phyloP scores from a whole-genome alignment of 2,888 invertebrate genomes.

The Drosophila merina region DNA sequence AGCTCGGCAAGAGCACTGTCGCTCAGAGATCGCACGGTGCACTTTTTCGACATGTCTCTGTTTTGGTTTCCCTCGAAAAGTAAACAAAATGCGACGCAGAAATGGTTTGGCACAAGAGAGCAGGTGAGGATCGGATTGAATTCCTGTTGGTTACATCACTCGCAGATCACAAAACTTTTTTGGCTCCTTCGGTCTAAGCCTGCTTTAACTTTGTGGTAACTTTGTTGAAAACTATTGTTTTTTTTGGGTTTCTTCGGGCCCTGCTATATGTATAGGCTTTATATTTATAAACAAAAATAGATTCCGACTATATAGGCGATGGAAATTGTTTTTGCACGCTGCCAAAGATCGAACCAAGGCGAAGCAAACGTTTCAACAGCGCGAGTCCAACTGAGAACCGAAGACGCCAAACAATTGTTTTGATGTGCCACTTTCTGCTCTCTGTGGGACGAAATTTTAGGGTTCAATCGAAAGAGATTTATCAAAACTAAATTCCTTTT shows the following conservation, averaged over 20 bases:
- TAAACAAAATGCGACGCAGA: slow-evolving; percentile 69
- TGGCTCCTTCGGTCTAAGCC: background rate
- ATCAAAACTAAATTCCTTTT: background rate
- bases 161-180: background rate
- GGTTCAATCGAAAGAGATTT: too few relatives aligned
- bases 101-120: slow-evolving; percentile 5
- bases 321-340: slow-evolving; percentile 28
- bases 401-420: slow-evolving; percentile 50
- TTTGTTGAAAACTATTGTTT: background rate
- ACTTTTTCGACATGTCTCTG: slow-evolving; percentile 87
- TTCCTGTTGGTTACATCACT: slow-evolving; percentile 62
- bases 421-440: background rate
- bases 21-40: slow-evolving; percentile 86
- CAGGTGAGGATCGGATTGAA: slow-evolving; percentile 18
- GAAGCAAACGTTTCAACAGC: slow-evolving; percentile 37
- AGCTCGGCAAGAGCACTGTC: slow-evolving; percentile 86
- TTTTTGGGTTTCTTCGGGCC: background rate
- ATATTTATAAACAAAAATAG: slow-evolving; percentile 56
- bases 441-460: background rate
- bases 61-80: slow-evolving; percentile 26
- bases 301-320: slow-evolving; percentile 60
- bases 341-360: slow-evolving; percentile 36
- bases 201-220: background rate
- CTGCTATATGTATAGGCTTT: slow-evolving; percentile 6
- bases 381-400: slow-evolving; percentile 54